Evolutionary conservation across 2,113 vertebrate genomes (phyloP).

Genomic region (Pterophyllum scalare): DNA sequence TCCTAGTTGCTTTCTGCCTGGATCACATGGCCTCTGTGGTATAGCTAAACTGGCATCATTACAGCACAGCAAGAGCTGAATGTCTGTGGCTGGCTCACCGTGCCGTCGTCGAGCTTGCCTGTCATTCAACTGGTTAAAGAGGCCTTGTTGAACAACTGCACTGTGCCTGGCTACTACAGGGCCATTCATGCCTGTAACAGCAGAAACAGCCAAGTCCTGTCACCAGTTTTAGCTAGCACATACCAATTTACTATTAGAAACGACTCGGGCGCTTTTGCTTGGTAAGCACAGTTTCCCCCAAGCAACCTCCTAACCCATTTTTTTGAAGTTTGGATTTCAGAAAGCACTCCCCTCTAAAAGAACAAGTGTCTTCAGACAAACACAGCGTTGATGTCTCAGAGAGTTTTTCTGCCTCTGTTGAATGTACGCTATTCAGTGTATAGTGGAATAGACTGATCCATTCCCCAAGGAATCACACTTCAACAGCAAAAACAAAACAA

Average conservation of each 20-base stretch:
- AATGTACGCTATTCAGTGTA: conserved; percentile 20
- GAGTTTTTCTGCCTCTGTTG: conserved; percentile 42
- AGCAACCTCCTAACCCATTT: conserved; percentile 48
- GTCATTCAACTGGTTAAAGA: conserved; percentile 73
- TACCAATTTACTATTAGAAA: conserved; percentile 60
- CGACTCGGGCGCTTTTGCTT: conserved; percentile 50
- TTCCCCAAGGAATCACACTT: conserved; percentile 54
- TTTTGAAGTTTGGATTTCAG: conserved; percentile 40
- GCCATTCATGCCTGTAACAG: conserved; percentile 64
- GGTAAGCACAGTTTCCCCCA: conserved; percentile 44
- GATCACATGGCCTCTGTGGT: conserved; percentile 49
- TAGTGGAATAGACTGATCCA: conserved; percentile 55
- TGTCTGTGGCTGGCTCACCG: conserved; percentile 64
- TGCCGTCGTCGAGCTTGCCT: conserved; percentile 63
- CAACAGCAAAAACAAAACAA: conserved; percentile 16
- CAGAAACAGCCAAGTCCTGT: conserved; percentile 63
- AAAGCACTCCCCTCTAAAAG: conserved; percentile 28
- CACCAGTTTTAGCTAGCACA: conserved; percentile 47
- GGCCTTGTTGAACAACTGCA: conserved; percentile 72
- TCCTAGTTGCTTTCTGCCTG: conserved; percentile 31
- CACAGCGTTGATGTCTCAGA: conserved; percentile 6
- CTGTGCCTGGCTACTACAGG: conserved; percentile 65
- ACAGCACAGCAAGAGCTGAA: conserved; percentile 63
- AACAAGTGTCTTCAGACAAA: conserved; percentile 55
- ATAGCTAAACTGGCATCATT: conserved; percentile 63